Base-by-base conservation (phyloP, 2,113 vertebrate genomes). In the Tapirus terrestris region DNA sequence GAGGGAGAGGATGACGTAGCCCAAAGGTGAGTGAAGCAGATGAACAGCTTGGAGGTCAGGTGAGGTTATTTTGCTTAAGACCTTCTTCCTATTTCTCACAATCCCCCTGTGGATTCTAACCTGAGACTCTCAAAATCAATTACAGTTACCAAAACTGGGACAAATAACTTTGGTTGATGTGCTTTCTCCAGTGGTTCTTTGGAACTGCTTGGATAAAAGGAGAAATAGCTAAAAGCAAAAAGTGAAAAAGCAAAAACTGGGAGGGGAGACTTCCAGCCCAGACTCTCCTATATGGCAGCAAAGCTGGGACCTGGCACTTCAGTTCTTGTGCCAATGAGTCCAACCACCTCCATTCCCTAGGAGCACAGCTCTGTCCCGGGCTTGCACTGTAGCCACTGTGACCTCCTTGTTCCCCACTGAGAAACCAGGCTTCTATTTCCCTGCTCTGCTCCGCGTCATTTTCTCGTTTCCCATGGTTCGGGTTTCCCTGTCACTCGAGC, bases 331-430 rank as follows among this genome's bases (percentile, higher is more conserved):
- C 48, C 18, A 48, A 27, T 1, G 10, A 20, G n/a, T 31, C 48
- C 13, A 16, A 16, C n/a, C 3, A 1, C 1, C 33, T n/a, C 68
- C 48, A 13, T 29, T 60, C 0, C 11, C 48, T 36, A 17, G 67
- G 27, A 51, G 16, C 4, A 1, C 4, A 76, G 21, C 21, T 48
- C n/a, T 23, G 31, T n/a, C 45, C 5, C 0, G 79, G 21, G 12
- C 25, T n/a, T 36, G 33, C n/a, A 3, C 4, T 0, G 4, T 0
- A n/a, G 29, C 60, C 75, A 4, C 5, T 7, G 2, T 3, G 43
- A 56, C 86, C 45, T 63, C 17, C n/a, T 23, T 2, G 0, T 18
- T 0, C 56, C 48, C 70, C 53, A 75, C 67, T 8, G 12, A 14
- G 53, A n/a, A 75, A 39, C 20, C 23, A 29, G 11, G 56, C 79